Percentiles rank a stretch among this genome's conserved stretches.
phyloP scores from a whole-genome alignment of 2,797 vertebrate species.

The Amblyopsis hoosieri region DNA sequence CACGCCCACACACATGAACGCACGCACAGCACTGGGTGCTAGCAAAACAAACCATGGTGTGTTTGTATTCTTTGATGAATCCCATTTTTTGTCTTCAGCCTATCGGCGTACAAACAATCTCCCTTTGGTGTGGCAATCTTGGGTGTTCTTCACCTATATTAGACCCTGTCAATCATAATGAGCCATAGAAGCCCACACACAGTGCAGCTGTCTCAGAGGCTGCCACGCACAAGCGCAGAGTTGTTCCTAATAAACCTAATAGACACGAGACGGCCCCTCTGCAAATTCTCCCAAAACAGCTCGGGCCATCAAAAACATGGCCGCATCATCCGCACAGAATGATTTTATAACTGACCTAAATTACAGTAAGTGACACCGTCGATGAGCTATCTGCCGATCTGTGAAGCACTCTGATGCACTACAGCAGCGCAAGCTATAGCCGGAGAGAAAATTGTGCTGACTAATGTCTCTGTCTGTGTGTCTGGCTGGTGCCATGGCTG shows the following conservation, averaged over 20 bases:
- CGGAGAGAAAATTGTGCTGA: conserved; percentile 73
- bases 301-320: conserved; percentile 5
- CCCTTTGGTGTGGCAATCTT: neutral
- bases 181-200: conserved; percentile 3
- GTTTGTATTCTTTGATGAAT: conserved; percentile 25
- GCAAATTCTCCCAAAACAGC: conserved; percentile 4
- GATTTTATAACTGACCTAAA: conserved; percentile 55
- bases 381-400: conserved; percentile 62
- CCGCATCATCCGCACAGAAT: conserved; percentile 7
- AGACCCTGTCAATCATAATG: conserved; percentile 9
- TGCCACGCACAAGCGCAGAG: neutral
- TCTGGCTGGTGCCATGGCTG: conserved; percentile 74
- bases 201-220: neutral
- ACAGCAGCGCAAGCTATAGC: conserved; percentile 34
- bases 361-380: conserved; percentile 57
- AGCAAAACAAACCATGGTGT: conserved; percentile 14
- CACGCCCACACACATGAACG: neutral
- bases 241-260: neutral
- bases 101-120: conserved; percentile 11
- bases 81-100: conserved; percentile 2
- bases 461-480: conserved; percentile 76
- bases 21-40: neutral
- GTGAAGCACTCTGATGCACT: conserved; percentile 40
- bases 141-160: conserved; percentile 12
- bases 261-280: neutral